Base-by-base conservation (phyloP, 2,113 vertebrate genomes). In the Rhagologus leucostigma region DNA sequence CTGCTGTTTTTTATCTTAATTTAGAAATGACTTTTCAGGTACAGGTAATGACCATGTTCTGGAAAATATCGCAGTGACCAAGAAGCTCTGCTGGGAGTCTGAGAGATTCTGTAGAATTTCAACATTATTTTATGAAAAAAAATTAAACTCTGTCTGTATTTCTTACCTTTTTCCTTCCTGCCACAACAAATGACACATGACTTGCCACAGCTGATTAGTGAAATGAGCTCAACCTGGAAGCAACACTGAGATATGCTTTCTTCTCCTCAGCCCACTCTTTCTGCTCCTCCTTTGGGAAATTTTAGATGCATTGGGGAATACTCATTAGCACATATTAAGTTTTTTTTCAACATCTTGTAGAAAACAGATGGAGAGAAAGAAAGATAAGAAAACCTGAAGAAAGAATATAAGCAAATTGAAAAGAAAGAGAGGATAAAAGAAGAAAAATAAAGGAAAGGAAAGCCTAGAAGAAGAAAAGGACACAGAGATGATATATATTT, bases 401-500 rank as follows among this genome's bases (percentile, higher is more conserved):
- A 89, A 64, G 13, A 17, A 32, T 74, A 62, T 13, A 71, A 76
- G 35, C 23, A 93, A 84, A 13, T 24, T 55, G 8, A 23, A 59
- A 24, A 68, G 49, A 60, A 65, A 67, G 73, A 32, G 22, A 70
- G 9, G 24, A 41, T n/a, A 70, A 57, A 74, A 63, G 26, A 85
- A 70, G 35, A 63, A 59, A 93, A 50, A 10, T 23, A 57, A 57
- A 41, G 11, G n/a, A 78, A 30, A 53, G 20, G 11, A 65, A 63
- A 65, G 7, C 41, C 39, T 56, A 50, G 33, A 79, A 82, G 37
- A 80, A 74, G 20, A 69, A 60, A 42, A 42, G 27, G 11, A 39
- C 29, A 16, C 9, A 41, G 20, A 82, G 5, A 20, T 0, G 0
- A n/a, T 46, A 63, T 35, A 11, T 60, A 57, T 64, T 52, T 0